Percentiles rank a stretch among this genome's conserved stretches.
Evolutionary conservation across 2,113 vertebrate genomes (phyloP).

Genomic region (Egretta garzetta): DNA sequence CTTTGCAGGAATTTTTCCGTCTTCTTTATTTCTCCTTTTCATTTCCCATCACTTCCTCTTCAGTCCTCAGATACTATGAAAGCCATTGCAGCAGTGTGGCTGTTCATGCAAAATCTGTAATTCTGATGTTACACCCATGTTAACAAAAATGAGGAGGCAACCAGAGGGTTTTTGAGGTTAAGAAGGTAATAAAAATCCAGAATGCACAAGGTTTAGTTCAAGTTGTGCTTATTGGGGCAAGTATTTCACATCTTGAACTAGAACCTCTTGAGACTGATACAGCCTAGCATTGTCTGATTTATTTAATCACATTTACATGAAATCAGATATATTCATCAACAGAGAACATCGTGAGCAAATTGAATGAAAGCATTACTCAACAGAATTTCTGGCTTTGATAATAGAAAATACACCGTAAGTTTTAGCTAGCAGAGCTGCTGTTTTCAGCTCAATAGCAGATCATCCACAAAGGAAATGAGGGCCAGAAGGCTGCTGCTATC

Average conservation of each 20-base stretch:
- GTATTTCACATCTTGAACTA: slow-evolving; percentile 18
- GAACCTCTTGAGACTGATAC: slow-evolving; percentile 14
- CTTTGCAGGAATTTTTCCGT: not conserved
- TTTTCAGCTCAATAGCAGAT: not conserved
- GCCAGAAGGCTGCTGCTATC: not conserved
- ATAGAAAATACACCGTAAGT: not conserved
- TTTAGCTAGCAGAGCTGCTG: not conserved
- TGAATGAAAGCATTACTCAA: not conserved
- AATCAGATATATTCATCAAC: slow-evolving; percentile 21
- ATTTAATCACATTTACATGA: slow-evolving; percentile 48
- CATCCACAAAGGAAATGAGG: not conserved
- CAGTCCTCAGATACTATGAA: not conserved
- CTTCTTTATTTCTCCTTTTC: not conserved
- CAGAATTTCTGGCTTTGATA: not conserved
- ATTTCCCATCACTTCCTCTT: not conserved
- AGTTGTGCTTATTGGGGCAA: slow-evolving; percentile 7
- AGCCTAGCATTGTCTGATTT: slow-evolving; percentile 29
- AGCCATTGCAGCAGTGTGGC: not conserved
- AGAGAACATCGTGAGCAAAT: not conserved
- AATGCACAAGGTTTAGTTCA: not conserved
- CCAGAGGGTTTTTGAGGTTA: not conserved
- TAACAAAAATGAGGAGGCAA: not conserved
- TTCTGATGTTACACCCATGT: not conserved
- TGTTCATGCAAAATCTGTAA: not conserved
- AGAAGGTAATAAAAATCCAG: not conserved